These are phyloP conservation scores for Nerophis lumbriciformis DNA, from an alignment of 2,113 vertebrate genomes.

Conservation along the genomic window DNA sequence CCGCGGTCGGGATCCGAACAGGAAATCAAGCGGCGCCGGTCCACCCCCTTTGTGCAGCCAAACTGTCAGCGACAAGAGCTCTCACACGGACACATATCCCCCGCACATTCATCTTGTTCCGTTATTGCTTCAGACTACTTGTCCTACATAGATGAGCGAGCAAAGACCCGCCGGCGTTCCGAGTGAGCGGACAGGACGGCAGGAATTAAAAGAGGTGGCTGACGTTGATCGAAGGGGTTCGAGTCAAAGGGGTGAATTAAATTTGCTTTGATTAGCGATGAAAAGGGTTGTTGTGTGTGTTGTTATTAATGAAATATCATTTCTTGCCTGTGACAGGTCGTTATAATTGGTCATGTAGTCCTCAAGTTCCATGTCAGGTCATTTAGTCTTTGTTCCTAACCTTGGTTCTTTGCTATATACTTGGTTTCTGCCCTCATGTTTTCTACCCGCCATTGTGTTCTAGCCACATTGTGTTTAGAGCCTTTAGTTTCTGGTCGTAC, in stretches of 20 bases:
- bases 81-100: slow-evolving; percentile 61
- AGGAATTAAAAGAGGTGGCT: slow-evolving; percentile 21
- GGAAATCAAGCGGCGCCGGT: slow-evolving; percentile 68
- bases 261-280: slow-evolving; percentile 46
- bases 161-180: slow-evolving; percentile 47
- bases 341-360: not conserved
- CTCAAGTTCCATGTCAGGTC: too few relatives aligned
- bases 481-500: too few relatives aligned
- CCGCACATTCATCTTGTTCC: slow-evolving; percentile 64
- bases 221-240: slow-evolving; percentile 24
- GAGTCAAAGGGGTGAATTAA: slow-evolving; percentile 37
- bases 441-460: too few relatives aligned
- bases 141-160: slow-evolving; percentile 60
- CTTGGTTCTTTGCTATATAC: too few relatives aligned
- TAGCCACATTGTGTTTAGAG: too few relatives aligned
- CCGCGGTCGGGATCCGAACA: slow-evolving; percentile 73
- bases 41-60: slow-evolving; percentile 55
- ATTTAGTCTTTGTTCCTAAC: too few relatives aligned
- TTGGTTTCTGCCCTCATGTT: too few relatives aligned
- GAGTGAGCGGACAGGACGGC: slow-evolving; percentile 25
- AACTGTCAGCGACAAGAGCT: slow-evolving; percentile 48
- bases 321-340: not conserved
- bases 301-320: not conserved
- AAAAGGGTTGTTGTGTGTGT: not conserved
- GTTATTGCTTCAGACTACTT: slow-evolving; percentile 52